phyloP scores from a whole-genome alignment of 1,140 invertebrate genomes.

The Stegodyphus mimosarum region DNA sequence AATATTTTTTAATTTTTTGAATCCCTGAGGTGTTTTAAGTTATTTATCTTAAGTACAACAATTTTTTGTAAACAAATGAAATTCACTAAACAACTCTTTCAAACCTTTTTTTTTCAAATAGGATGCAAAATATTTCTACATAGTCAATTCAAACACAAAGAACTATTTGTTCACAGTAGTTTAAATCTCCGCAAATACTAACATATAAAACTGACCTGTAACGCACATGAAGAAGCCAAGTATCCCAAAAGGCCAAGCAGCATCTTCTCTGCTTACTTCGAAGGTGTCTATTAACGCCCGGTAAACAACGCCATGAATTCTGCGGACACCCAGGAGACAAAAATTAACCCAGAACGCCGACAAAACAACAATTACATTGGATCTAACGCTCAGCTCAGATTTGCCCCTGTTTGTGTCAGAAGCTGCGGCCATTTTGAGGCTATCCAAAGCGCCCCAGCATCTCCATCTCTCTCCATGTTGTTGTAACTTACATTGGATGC shows the following conservation, averaged over 20 bases:
- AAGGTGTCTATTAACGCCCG: slow-evolving; percentile 48
- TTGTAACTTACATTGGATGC: no score
- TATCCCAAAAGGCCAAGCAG: slow-evolving; percentile 59
- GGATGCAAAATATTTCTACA: no score
- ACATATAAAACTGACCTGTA: slow-evolving; percentile 6
- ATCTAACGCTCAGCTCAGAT: neutral
- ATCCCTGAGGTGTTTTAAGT: no score
- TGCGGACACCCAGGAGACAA: slow-evolving; percentile 50
- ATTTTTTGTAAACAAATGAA: no score
- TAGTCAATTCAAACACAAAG: no score
- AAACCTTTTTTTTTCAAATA: no score
- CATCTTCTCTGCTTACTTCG: slow-evolving; percentile 48
- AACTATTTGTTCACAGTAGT: no score
- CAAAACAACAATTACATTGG: neutral
- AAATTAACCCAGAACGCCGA: slow-evolving; percentile 51
- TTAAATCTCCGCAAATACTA: no score
- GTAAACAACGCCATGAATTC: slow-evolving; percentile 57
- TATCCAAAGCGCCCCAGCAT: neutral
- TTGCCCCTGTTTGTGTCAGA: neutral
- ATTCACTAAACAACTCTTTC: no score
- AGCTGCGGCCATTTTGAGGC: neutral
- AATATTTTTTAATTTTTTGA: no score
- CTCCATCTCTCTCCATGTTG: neutral
- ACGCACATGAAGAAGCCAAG: slow-evolving; percentile 53
- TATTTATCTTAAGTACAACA: no score